Evolutionary conservation across 2,888 invertebrate genomes (phyloP).

Genomic region (Eilema griseolum): DNA sequence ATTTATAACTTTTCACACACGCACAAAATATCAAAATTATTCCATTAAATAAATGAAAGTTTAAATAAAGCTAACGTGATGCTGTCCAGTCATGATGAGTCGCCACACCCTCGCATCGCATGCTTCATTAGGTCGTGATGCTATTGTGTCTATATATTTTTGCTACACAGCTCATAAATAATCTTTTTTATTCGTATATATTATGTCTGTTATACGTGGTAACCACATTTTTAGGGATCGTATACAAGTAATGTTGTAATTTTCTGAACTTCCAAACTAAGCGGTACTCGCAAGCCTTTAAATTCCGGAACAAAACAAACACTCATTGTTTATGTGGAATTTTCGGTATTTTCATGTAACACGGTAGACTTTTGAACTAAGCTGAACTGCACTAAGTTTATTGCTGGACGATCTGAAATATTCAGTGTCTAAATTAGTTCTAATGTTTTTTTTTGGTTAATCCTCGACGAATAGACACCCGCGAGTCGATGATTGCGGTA

Average conservation of each 20-base stretch:
- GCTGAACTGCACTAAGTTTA: constrained; percentile 41
- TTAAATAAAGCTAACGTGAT: not conserved
- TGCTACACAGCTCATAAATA: not conserved
- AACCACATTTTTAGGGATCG: not conserved
- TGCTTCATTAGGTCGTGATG: constrained; percentile 2
- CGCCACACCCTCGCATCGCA: constrained; percentile 1
- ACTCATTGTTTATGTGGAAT: constrained; percentile 22
- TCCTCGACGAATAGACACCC: no score
- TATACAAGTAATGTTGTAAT: not conserved
- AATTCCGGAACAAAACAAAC: constrained; percentile 18
- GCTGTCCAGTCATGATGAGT: not conserved
- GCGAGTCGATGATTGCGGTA: no score
- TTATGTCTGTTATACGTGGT: not conserved
- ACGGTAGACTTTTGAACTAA: constrained; percentile 32
- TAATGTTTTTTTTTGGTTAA: no score
- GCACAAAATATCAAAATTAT: not conserved
- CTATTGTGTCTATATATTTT: constrained; percentile 9
- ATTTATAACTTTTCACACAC: not conserved
- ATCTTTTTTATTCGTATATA: not conserved
- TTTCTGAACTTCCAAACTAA: not conserved
- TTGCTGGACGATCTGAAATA: constrained; percentile 22
- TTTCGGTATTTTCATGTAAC: constrained; percentile 19
- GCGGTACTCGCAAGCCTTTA: not conserved
- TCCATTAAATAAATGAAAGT: not conserved
- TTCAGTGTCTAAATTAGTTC: no score